Conservation (phyloP, 1,140 invertebrate genomes). For the Conus betulinus region DNA sequence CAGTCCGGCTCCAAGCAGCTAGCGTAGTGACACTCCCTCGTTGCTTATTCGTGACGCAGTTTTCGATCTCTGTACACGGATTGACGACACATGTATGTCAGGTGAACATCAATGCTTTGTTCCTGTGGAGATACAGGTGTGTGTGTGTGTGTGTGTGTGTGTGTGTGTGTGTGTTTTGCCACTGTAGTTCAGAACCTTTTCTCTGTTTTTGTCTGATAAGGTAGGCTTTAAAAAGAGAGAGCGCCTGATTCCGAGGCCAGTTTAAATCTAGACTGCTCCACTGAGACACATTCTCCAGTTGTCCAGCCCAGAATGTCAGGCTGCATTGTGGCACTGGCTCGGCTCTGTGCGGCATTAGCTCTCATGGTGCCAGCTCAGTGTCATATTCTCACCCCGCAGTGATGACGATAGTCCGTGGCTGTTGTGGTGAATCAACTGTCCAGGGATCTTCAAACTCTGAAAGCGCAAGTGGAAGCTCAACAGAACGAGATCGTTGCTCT, state of each 20-base stretch:
- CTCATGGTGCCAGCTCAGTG: neutral
- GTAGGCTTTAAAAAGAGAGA: neutral
- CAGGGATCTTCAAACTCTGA: no score
- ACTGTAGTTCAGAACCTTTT: no score
- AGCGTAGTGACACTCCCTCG: neutral
- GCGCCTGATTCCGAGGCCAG: neutral
- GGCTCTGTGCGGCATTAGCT: neutral
- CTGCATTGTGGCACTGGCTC: neutral
- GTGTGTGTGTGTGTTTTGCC: slow-evolving; percentile 10
- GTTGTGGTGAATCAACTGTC: no score
- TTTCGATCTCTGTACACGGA: no score
- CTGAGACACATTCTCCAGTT: neutral
- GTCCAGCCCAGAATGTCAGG: neutral
- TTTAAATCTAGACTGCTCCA: neutral
- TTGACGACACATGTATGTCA: no score
- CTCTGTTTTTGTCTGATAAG: neutral
- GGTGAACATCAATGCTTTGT: neutral
- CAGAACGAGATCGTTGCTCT: no score
- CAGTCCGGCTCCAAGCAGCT: no score
- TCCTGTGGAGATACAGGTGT: neutral
- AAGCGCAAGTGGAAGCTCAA: no score
- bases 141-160: slow-evolving; percentile 10
- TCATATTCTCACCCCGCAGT: no score
- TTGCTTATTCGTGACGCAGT: no score
- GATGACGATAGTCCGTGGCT: no score